A percentile compares a stretch with the other conserved stretches of the same genome.
phyloP scores from a whole-genome alignment of 2,888 invertebrate species.

The Endomychus coccineus region DNA sequence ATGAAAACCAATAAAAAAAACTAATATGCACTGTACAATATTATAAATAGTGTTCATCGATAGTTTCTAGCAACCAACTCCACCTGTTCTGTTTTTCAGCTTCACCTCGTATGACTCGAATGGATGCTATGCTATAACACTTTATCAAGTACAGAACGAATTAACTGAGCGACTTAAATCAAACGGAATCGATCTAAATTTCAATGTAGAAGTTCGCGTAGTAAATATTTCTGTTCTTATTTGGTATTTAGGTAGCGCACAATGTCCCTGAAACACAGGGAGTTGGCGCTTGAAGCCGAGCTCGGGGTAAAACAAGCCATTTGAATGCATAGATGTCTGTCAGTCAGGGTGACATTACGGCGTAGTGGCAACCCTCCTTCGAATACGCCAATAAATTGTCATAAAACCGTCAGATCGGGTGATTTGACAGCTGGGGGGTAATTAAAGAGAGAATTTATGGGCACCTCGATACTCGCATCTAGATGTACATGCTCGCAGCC shows the following conservation, averaged over 20 bases:
- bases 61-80: too few species aligned
- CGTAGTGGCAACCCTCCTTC: conserved; percentile 48
- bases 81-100: too few species aligned
- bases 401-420: conserved; percentile 68
- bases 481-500: conserved; percentile 35
- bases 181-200: conserved; percentile 14
- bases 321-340: conserved; percentile 70
- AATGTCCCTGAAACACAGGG: conserved; percentile 7
- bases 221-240: conserved; percentile 17
- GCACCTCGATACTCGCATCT: conserved; percentile 42
- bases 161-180: too few species aligned
- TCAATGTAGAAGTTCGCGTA: conserved; percentile 14
- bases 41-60: too few species aligned
- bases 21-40: too few species aligned
- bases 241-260: conserved; percentile 14
- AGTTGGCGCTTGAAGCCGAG: conserved; percentile 17
- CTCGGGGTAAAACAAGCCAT: conserved; percentile 58
- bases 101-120: too few species aligned
- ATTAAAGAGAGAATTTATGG: conserved; percentile 47
- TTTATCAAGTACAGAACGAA: too few species aligned
- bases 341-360: conserved; percentile 58
- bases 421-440: conserved; percentile 56
- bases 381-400: conserved; percentile 55
- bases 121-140: too few species aligned
- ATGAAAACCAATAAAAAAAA: too few species aligned